Base-by-base conservation (phyloP, 2,113 vertebrate genomes). In the Austrofundulus limnaeus region DNA sequence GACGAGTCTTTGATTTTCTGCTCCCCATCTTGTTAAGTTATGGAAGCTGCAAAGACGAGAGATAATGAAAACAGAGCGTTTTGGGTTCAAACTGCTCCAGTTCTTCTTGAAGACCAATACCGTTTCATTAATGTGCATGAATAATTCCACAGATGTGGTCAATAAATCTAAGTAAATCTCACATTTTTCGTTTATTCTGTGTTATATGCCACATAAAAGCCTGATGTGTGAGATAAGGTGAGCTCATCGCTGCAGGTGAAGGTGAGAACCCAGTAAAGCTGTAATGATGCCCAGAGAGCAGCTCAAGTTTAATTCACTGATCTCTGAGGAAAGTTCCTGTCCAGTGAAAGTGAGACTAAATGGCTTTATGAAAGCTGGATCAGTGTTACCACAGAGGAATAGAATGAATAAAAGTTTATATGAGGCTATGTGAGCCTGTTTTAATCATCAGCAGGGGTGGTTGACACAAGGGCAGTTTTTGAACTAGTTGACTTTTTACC, bases 31-130 rank as follows among this genome's bases (percentile, higher is more conserved):
- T 51, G 15, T 48, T 74, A 64, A 76, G 77, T 77, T 68, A 71
- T 55, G 38, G 49, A 66, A 21, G 55, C 54, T 31, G 50, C 54
- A 52, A 58, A 20, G 25, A 70, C 48, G 66, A 34, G 45, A 34
- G 72, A 72, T 71, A 80, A 66, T 63, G 69, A 53, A 53, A 61
- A 61, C 49, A 66, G 62, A 60, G 61, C 49, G 57, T 67, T 72
- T 57, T 54, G 41, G 54, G 37, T 54, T 67, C 41, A 78, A 77
- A 65, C 50, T 39, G n/a, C 24, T 61, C 56, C 58, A 48, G 56
- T 72, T 80, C 37, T 72, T 78, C 75, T 66, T 56, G 61, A 34
- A 68, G 52, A 72, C 31, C 60, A 60, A 77, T 82, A 82, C 66
- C 15, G 48, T 56, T 72, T 74, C 77, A 82, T 77, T 85, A 47